phyloP scores from a whole-genome alignment of 2,888 invertebrate species.

The Heteromurus nitidus region DNA sequence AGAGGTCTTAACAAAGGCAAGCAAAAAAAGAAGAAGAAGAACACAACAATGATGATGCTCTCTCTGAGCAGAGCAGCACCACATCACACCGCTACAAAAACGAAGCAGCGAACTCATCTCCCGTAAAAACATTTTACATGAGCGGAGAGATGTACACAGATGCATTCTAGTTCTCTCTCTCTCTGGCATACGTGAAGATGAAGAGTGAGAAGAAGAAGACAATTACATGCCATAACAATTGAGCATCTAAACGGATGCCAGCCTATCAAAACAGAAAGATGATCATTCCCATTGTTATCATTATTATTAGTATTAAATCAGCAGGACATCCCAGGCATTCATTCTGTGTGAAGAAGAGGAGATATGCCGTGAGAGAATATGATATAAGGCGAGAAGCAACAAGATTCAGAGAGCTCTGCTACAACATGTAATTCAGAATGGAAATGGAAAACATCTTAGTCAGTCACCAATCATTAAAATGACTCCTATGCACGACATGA shows the following conservation, averaged over 20 bases:
- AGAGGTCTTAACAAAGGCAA: conserved; percentile 42
- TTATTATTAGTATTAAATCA: conserved; percentile 66
- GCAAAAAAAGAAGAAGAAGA: conserved; percentile 32
- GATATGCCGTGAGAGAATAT: conserved; percentile 35
- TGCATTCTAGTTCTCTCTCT: background rate
- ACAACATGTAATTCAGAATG: conserved; percentile 60
- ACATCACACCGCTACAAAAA: conserved; percentile 21
- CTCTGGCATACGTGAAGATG: conserved; percentile 24
- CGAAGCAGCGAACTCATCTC: conserved; percentile 1
- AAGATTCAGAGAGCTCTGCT: conserved; percentile 18
- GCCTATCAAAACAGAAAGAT: conserved; percentile 61
- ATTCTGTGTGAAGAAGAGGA: conserved; percentile 25
- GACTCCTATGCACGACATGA: conserved; percentile 54
- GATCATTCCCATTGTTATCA: conserved; percentile 63
- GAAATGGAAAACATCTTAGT: conserved; percentile 51
- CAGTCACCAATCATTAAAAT: conserved; percentile 58
- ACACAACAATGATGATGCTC: conserved; percentile 9
- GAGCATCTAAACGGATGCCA: conserved; percentile 58
- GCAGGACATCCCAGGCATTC: conserved; percentile 49
- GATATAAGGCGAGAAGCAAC: conserved; percentile 33
- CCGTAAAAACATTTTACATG: background rate
- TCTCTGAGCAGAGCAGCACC: conserved; percentile 34
- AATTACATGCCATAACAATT: conserved; percentile 60
- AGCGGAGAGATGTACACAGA: background rate
- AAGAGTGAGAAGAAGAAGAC: conserved; percentile 49